A percentile compares a stretch with the other conserved stretches of the same genome.
These are phyloP conservation scores for Anhinga rufa DNA, from an alignment of 2,113 vertebrate genomes.

Conservation along the genomic window DNA sequence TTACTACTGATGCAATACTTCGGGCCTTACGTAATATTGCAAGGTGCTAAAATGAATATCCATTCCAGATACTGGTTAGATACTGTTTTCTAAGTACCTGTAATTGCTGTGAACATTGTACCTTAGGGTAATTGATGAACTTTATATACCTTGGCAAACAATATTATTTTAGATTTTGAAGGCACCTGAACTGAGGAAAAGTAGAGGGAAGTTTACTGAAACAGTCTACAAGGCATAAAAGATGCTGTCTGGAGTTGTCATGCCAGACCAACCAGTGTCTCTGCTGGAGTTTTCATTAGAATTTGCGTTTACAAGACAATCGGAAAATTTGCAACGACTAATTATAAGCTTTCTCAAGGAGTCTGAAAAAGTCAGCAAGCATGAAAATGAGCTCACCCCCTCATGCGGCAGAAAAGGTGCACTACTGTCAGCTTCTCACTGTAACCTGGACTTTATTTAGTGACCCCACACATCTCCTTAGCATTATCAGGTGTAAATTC, in stretches of 20 bases:
- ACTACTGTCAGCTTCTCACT: background rate
- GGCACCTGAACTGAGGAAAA: background rate
- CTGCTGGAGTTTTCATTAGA: background rate
- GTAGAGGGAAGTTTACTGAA: background rate
- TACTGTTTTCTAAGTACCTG: background rate
- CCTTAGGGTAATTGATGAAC: background rate
- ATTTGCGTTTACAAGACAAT: background rate
- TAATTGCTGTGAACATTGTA: background rate
- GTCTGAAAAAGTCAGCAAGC: background rate
- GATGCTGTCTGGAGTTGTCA: background rate
- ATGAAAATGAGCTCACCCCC: background rate
- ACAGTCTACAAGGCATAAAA: too few relatives aligned
- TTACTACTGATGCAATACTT: too few relatives aligned
- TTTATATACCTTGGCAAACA: background rate
- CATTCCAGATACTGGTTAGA: rapidly evolving
- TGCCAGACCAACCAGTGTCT: background rate
- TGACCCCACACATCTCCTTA: too few relatives aligned
- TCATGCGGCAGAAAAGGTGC: background rate
- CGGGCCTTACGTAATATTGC: background rate
- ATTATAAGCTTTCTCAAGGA: background rate
- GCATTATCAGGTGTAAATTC: rapidly evolving
- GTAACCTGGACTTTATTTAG: background rate
- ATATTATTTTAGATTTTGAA: background rate
- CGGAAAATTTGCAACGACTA: background rate
- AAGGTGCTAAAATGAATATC: background rate